phyloP scores from a whole-genome alignment of 64 coral and sea anemone species.

The Actinia tenebrosa region DNA sequence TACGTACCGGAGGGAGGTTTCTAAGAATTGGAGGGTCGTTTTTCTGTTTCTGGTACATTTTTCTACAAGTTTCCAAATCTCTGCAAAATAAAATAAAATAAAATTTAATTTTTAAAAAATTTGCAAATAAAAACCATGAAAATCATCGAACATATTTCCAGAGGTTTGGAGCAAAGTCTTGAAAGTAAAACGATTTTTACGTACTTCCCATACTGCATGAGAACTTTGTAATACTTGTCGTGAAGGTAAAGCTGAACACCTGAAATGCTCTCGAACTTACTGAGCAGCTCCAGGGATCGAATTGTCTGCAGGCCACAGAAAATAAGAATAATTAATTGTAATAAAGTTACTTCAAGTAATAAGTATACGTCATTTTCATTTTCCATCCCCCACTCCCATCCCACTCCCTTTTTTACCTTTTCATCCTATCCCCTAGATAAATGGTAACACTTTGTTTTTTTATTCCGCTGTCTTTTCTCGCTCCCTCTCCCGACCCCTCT shows the following conservation, averaged over 20 bases:
- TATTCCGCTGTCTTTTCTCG: too few relatives aligned
- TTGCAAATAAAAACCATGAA: too few relatives aligned
- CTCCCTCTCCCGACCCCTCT: too few relatives aligned
- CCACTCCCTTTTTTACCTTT: too few relatives aligned
- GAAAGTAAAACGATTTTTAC: neutral
- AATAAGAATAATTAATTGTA: neutral
- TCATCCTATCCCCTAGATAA: too few relatives aligned
- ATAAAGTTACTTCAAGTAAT: too few relatives aligned
- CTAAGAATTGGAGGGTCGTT: conserved; percentile 91
- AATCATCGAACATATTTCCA: neutral
- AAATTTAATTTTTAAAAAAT: too few relatives aligned
- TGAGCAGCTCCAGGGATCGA: conserved; percentile 79
- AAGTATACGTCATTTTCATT: too few relatives aligned
- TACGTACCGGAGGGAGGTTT: conserved; percentile 91
- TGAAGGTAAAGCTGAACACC: conserved; percentile 93
- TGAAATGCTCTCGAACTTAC: conserved; percentile 91
- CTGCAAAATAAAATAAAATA: conserved; percentile 46
- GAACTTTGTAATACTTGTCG: conserved; percentile 86
- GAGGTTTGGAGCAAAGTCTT: neutral
- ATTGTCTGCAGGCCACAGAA: conserved; percentile 44
- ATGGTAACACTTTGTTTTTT: too few relatives aligned
- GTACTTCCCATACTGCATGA: conserved; percentile 97
- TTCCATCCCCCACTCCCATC: neutral
- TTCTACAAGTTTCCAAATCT: conserved; percentile 90
- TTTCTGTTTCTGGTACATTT: conserved; percentile 96